These are phyloP conservation scores for Metopolophium dirhodum DNA, from an alignment of 1,140 invertebrate genomes.

Conservation along the genomic window DNA sequence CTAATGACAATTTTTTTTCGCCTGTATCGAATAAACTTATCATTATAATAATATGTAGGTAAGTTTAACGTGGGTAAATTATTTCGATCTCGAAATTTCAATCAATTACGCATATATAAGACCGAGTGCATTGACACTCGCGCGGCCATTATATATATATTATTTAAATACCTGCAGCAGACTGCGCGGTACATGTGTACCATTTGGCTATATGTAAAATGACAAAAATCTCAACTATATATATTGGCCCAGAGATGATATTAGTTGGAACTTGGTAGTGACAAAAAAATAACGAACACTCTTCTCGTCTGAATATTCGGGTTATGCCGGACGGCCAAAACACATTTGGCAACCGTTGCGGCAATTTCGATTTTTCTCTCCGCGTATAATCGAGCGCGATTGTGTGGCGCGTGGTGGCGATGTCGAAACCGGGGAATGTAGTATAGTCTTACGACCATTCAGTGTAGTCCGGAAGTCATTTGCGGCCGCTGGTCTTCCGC, in stretches of 20 bases:
- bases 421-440: background rate
- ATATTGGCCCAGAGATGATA: background rate
- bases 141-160: background rate
- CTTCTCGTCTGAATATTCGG: background rate
- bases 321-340: conserved; percentile 35
- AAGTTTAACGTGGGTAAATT: background rate
- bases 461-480: conserved; percentile 38
- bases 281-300: background rate
- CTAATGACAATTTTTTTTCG: background rate
- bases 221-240: background rate
- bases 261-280: background rate
- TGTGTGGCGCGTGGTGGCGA: conserved; percentile 4
- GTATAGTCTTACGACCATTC: conserved; percentile 20
- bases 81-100: background rate
- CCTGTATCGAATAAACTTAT: background rate
- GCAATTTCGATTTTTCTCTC: conserved; percentile 19
- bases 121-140: background rate
- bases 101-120: background rate
- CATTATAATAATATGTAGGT: background rate
- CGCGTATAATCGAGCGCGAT: conserved; percentile 40
- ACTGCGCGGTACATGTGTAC: background rate
- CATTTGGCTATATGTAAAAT: background rate
- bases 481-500: conserved; percentile 5
- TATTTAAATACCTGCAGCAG: background rate
- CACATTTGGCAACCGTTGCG: conserved; percentile 38